A percentile compares a stretch with the other conserved stretches of the same genome.
Conservation (phyloP, 2,797 vertebrate genomes). For the Nyctibius grandis region DNA sequence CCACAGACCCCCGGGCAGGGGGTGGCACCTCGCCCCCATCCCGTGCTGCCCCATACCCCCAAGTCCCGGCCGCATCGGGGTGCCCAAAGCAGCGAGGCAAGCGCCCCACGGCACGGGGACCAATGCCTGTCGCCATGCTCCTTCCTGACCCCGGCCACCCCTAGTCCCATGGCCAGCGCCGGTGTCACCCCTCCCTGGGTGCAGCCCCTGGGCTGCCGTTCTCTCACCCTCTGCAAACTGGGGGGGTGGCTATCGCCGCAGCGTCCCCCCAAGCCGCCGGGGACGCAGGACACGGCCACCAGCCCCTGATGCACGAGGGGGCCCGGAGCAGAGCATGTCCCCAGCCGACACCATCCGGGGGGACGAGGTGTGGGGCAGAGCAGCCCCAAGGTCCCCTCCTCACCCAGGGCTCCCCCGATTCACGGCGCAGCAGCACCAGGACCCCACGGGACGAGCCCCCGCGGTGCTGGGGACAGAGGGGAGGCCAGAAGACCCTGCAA, state of each 20-base stretch:
- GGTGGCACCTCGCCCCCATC: background rate
- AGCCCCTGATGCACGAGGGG: rapidly evolving
- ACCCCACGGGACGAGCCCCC: background rate
- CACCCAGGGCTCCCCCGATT: background rate
- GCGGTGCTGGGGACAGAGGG: background rate
- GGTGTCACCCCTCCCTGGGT: background rate
- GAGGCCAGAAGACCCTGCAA: background rate
- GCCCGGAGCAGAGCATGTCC: background rate
- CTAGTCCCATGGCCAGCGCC: background rate
- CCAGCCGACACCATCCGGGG: background rate
- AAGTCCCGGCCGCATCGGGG: rapidly evolving
- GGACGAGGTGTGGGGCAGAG: background rate
- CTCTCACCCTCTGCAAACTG: background rate
- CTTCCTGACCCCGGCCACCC: background rate
- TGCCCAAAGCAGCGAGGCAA: background rate
- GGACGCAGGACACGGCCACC: rapidly evolving
- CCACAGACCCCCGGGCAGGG: rapidly evolving
- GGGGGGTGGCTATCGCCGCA: background rate
- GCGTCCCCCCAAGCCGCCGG: background rate
- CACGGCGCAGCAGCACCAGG: rapidly evolving
- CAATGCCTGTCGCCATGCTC: background rate
- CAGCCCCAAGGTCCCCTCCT: background rate
- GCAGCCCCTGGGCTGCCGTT: background rate
- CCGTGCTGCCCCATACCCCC: background rate
- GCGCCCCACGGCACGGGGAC: background rate